Conservation (phyloP, 2,888 invertebrate genomes). For the Apantesis nais region DNA sequence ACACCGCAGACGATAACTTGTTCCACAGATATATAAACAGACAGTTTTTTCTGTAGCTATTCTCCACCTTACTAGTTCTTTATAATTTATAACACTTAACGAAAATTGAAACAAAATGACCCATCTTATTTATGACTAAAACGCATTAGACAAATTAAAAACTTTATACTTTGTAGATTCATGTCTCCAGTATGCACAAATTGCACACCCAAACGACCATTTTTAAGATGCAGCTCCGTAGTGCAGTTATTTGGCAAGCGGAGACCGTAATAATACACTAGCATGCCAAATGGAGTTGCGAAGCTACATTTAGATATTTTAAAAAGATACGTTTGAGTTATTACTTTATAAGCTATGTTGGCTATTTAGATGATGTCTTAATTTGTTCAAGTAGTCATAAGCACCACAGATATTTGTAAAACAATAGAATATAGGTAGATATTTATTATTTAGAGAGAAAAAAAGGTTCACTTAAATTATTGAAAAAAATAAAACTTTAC, state of each 20-base stretch:
- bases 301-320: background rate
- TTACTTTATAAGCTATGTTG: background rate
- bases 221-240: conserved; percentile 13
- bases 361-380: background rate
- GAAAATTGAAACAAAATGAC: no score
- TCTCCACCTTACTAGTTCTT: no score
- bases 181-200: background rate
- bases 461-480: background rate
- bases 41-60: no score
- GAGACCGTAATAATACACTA: conserved; percentile 9
- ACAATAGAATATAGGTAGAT: background rate
- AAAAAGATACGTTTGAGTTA: background rate
- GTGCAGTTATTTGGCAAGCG: conserved; percentile 18
- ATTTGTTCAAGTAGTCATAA: background rate
- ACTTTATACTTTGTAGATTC: background rate
- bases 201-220: conserved; percentile 13
- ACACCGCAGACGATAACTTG: no score
- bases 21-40: no score
- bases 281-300: conserved; percentile 16
- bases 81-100: no score
- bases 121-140: no score
- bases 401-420: background rate
- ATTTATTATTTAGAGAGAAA: background rate
- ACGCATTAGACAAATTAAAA: background rate
- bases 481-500: no score